A percentile compares a stretch with the other conserved stretches of the same genome.
These are phyloP conservation scores for Chrysoperla carnea DNA, from an alignment of 1,140 invertebrate species.

Conservation along the genomic window DNA sequence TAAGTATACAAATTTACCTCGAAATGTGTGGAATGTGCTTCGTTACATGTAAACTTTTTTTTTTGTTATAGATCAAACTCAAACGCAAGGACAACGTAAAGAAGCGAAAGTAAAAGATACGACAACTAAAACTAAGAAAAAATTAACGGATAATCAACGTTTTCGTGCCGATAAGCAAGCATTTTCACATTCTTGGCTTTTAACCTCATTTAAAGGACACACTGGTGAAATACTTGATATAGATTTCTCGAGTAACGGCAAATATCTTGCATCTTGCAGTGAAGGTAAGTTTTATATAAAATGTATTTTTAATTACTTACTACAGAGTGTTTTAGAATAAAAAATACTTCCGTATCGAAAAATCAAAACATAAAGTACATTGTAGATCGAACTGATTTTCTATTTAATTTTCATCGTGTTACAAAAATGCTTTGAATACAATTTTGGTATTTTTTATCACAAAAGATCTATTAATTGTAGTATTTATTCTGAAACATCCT, in stretches of 20 bases:
- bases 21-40: no score
- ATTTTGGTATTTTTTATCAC: no score
- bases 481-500: no score
- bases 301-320: not conserved
- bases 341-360: not conserved
- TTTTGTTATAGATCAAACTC: no score
- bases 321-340: not conserved
- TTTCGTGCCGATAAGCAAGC: constrained; percentile 20
- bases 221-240: constrained; percentile 49
- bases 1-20: no score
- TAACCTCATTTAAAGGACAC: constrained; percentile 64
- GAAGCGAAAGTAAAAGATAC: no score
- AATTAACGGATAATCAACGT: constrained; percentile 15
- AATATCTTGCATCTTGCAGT: constrained; percentile 62
- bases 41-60: no score
- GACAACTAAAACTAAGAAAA: no score
- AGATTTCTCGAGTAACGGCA: constrained; percentile 66
- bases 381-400: not conserved
- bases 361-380: no score
- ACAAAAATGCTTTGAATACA: not conserved
- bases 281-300: constrained; percentile 51
- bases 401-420: not conserved
- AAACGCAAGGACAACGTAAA: no score
- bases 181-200: constrained; percentile 53
- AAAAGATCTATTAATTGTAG: no score